phyloP scores from a whole-genome alignment of 2,888 invertebrate species.

The Melikaiella ostensackeni region DNA sequence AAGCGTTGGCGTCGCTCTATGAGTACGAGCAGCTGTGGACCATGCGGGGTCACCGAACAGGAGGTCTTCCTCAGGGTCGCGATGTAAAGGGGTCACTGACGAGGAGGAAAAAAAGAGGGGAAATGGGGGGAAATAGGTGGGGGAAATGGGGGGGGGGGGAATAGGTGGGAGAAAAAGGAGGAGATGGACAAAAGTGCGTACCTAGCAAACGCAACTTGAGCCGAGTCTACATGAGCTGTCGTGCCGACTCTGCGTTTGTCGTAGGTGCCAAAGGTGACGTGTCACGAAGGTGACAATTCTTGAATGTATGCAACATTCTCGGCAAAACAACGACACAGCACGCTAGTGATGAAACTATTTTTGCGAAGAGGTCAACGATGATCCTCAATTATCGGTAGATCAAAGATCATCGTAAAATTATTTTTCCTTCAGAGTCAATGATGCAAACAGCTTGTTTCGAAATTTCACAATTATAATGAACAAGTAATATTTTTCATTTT shows the following conservation, averaged over 20 bases:
- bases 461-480: neutral
- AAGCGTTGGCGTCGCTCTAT: constrained; percentile 42
- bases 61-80: constrained; percentile 53
- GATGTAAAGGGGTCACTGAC: constrained; percentile 48
- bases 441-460: constrained; percentile 10
- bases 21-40: constrained; percentile 49
- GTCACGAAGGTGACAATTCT: constrained; percentile 54
- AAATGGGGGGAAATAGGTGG: constrained; percentile 40
- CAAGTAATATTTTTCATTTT: neutral
- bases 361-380: constrained; percentile 18
- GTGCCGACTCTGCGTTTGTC: constrained; percentile 47
- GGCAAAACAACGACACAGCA: constrained; percentile 26
- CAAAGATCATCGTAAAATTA: constrained; percentile 21
- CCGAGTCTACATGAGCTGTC: constrained; percentile 46
- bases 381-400: constrained; percentile 19
- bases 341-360: constrained; percentile 22
- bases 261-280: constrained; percentile 56
- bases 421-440: constrained; percentile 14
- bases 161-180: constrained; percentile 41
- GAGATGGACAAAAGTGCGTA: constrained; percentile 47
- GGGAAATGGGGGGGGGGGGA: constrained; percentile 45
- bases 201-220: constrained; percentile 48
- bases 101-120: constrained; percentile 16
- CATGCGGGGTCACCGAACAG: constrained; percentile 52
- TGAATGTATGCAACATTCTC: constrained; percentile 45